A percentile compares a stretch with the other conserved stretches of the same genome.
Conservation (phyloP, 2,113 vertebrate species). For the Speoplatyrhinus poulsoni region DNA sequence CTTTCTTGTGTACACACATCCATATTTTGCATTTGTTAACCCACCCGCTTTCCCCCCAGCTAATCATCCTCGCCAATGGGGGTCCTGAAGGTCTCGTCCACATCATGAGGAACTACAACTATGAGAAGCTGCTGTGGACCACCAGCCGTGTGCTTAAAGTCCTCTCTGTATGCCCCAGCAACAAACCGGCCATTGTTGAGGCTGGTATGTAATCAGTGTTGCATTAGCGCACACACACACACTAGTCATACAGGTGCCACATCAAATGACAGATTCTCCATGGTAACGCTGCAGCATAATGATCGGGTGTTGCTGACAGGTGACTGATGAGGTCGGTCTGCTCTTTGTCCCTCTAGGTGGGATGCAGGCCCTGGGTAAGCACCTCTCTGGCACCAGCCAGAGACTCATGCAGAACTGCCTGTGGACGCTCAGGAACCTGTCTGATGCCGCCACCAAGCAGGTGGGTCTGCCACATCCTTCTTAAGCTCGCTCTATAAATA, state of each 20-base stretch:
- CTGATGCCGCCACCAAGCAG: constrained; percentile 95
- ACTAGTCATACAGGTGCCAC: constrained; percentile 29
- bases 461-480: constrained; percentile 58
- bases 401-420: constrained; percentile 93
- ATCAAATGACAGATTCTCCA: neutral
- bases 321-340: neutral
- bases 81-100: constrained; percentile 93
- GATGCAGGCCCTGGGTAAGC: constrained; percentile 93
- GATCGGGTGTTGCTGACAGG: constrained; percentile 28
- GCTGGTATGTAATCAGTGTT: constrained; percentile 82
- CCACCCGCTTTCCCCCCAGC: constrained; percentile 65
- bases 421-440: constrained; percentile 95
- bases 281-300: neutral
- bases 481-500: neutral
- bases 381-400: constrained; percentile 86
- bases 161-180: constrained; percentile 95
- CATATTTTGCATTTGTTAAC: neutral
- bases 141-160: constrained; percentile 97
- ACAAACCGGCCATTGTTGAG: constrained; percentile 95
- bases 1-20: neutral
- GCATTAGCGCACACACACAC: constrained; percentile 10
- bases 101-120: constrained; percentile 93
- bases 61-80: constrained; percentile 92
- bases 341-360: constrained; percentile 77
- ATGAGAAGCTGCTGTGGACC: constrained; percentile 97